Evolutionary conservation across 35 echinoderm and acorn worm species (phyloP).

Genomic region (Apostichopus parvimensis): DNA sequence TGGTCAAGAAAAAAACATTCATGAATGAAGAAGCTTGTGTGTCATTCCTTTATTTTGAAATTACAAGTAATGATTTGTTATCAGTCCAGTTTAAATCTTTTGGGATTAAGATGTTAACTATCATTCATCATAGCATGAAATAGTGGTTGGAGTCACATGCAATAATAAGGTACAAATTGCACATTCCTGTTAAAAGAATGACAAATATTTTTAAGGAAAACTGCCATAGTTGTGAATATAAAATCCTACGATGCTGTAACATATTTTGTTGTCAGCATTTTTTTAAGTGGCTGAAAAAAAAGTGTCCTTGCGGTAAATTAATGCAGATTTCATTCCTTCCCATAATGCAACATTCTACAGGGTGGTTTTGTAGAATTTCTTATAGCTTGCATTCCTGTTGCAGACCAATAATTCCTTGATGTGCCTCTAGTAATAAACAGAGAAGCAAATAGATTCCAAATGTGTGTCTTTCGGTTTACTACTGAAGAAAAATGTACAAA

Average conservation of each 20-base stretch:
- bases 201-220: too few species aligned
- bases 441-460: conserved; percentile 28
- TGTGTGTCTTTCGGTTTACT: conserved; percentile 31
- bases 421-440: conserved; percentile 28
- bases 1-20: too few species aligned
- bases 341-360: conserved; percentile 13
- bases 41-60: too few species aligned
- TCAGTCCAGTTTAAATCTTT: too few species aligned
- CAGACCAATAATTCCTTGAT: conserved; percentile 40
- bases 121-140: too few species aligned
- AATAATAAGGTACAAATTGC: too few species aligned
- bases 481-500: not conserved
- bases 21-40: too few species aligned
- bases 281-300: not conserved
- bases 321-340: not conserved
- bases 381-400: not conserved
- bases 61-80: too few species aligned
- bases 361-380: conserved; percentile 28
- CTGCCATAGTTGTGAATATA: not conserved
- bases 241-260: not conserved
- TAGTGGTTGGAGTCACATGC: too few species aligned
- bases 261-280: not conserved
- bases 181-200: too few species aligned
- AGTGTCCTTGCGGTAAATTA: not conserved
- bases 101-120: too few species aligned